Evolutionary conservation across 2,113 vertebrate species (phyloP).

Genomic region (Ursus arctos): DNA sequence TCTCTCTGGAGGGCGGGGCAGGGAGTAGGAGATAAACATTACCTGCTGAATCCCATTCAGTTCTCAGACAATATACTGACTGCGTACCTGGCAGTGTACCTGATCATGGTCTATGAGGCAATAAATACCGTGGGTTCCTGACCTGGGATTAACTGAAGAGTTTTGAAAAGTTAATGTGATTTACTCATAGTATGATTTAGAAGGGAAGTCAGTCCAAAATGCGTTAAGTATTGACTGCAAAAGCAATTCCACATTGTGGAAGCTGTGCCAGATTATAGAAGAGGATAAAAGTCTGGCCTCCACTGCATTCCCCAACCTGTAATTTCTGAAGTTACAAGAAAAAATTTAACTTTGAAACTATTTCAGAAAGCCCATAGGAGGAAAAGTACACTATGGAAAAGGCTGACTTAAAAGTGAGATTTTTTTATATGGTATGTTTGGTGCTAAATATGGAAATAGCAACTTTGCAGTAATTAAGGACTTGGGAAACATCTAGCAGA

Average conservation of each 20-base stretch:
- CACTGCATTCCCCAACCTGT: not conserved
- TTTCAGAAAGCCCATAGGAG: not conserved
- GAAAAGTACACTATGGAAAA: not conserved
- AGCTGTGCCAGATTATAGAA: slow-evolving; percentile 3
- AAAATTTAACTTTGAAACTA: not conserved
- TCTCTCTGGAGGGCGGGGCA: not conserved
- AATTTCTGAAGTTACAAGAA: slow-evolving; percentile 1
- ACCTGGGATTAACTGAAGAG: slow-evolving; percentile 61
- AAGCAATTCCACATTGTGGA: slow-evolving; percentile 18
- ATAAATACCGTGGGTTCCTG: slow-evolving; percentile 41
- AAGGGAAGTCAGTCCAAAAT: slow-evolving; percentile 21
- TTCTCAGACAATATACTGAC: not conserved
- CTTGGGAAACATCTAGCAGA: not conserved
- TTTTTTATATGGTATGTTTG: not conserved
- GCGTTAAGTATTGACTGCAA: slow-evolving; percentile 53
- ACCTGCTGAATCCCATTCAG: not conserved
- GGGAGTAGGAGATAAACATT: not conserved
- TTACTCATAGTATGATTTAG: slow-evolving; percentile 66
- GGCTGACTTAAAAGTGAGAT: not conserved
- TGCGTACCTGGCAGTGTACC: not conserved
- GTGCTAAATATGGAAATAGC: not conserved
- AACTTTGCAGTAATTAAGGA: slow-evolving; percentile 11
- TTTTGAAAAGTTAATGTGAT: slow-evolving; percentile 67
- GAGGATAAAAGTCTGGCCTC: not conserved
- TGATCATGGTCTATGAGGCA: not conserved